phyloP scores from a whole-genome alignment of 2,113 vertebrate species.

The Podarcis muralis region DNA sequence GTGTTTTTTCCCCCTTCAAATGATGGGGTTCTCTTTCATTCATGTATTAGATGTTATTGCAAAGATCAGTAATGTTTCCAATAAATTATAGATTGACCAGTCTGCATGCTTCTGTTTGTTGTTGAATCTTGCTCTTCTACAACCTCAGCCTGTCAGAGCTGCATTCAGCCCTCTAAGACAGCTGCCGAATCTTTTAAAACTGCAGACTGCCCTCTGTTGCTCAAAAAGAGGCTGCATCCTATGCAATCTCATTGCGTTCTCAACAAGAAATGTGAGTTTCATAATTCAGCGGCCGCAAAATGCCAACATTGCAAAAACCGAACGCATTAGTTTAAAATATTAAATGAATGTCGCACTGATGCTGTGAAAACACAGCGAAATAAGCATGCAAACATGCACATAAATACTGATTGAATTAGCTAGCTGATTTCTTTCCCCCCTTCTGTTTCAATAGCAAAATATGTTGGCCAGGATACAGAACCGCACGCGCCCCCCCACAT shows the following conservation, averaged over 20 bases:
- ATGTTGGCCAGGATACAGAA: background rate
- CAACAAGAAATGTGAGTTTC: conserved; percentile 29
- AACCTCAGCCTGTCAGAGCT: conserved; percentile 31
- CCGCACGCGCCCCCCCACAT: background rate
- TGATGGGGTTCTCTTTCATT: conserved; percentile 73
- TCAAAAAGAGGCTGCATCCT: conserved; percentile 45
- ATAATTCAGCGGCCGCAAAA: conserved; percentile 16
- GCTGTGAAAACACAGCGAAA: background rate
- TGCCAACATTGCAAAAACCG: conserved; percentile 23
- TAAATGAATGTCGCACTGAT: background rate
- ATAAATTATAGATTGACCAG: conserved; percentile 78
- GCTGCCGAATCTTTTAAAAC: conserved; percentile 70
- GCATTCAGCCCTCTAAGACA: conserved; percentile 1
- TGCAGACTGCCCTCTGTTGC: conserved; percentile 82
- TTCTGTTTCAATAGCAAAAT: background rate
- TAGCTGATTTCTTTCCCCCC: conserved; percentile 19
- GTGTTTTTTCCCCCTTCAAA: conserved; percentile 67
- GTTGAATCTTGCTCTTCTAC: conserved; percentile 44
- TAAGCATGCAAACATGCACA: background rate
- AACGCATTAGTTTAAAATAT: conserved; percentile 18
- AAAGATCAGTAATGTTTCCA: conserved; percentile 73
- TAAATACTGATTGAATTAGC: conserved; percentile 19
- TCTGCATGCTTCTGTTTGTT: conserved; percentile 62
- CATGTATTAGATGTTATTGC: conserved; percentile 63
- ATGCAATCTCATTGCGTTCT: background rate